Conservation (phyloP, 2,888 invertebrate genomes). For the Clitarchus hookeri region DNA sequence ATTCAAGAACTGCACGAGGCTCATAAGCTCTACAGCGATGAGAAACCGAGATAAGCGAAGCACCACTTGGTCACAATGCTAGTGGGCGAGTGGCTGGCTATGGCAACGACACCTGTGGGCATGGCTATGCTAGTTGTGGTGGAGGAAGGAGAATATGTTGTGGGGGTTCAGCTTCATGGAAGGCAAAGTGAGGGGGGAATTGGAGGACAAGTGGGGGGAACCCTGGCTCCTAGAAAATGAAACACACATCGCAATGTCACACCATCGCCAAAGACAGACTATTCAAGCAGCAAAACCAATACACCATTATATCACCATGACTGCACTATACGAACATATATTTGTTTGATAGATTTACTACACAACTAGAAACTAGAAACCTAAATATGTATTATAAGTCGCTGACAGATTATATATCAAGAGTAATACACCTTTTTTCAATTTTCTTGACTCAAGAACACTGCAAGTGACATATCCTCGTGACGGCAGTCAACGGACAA, state of each 20-base stretch:
- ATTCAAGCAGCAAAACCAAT: not conserved
- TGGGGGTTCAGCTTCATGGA: slow-evolving; percentile 36
- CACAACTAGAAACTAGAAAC: not conserved
- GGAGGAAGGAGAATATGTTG: slow-evolving; percentile 40
- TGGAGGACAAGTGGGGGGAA: slow-evolving; percentile 28
- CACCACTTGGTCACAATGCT: too few species aligned
- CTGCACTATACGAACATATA: not conserved
- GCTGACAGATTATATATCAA: too few species aligned
- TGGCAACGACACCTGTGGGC: not conserved
- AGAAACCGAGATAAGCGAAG: too few species aligned
- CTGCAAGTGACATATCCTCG: too few species aligned
- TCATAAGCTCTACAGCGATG: too few species aligned
- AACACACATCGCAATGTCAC: not conserved
- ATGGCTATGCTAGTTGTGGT: slow-evolving; percentile 33
- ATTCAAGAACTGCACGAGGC: too few species aligned
- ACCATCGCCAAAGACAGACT: not conserved
- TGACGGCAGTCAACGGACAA: too few species aligned
- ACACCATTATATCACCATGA: not conserved
- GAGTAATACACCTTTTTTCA: too few species aligned
- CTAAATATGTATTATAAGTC: too few species aligned
- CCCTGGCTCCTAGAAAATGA: slow-evolving; percentile 36
- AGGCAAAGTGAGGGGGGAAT: slow-evolving; percentile 27
- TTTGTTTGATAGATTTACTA: not conserved
- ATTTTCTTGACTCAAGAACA: too few species aligned
- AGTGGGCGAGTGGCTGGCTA: too few species aligned